Base-by-base conservation (phyloP, 2,113 vertebrate genomes). In the Syngnathus scovelli region DNA sequence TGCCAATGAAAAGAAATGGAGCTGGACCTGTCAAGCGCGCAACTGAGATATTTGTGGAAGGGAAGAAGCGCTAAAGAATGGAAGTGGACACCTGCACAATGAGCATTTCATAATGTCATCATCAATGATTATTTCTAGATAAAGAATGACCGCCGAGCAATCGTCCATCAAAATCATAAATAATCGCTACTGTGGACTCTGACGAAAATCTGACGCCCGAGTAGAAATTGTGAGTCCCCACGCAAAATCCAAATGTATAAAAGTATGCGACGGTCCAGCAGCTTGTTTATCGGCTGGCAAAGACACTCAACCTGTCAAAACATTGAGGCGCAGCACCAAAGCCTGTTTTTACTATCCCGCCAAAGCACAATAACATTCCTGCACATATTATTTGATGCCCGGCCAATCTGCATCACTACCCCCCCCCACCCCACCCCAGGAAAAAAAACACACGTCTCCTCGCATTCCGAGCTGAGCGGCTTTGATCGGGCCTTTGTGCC, bases 1-100 rank as follows among this genome's bases (percentile, higher is more conserved):
- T 70, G 75, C 70, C 49, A 11, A 72, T 84, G 79, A 86, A 39
- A 86, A 82, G 68, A 71, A 83, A 81, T 78, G 74, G 80, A 78
- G 86, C 83, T 80, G 77, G 71, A 78, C 76, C 76, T 86, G 87
- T 85, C 85, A 87, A 23, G 73, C 69, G 68, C 75, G 70, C 77
- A 87, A 87, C 83, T 83, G 86, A 87, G 80, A 88, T 83, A 84
- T 85, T 86, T 85, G 74, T 78, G 76, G 78, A 3, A 77, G 78
- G 78, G 3, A 56, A 43, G 21, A 62, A 76, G 27, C n/a, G 71
- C 19, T 55, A 75, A 71, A n/a, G 59, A 43, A 61, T 41, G 36
- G 33, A 11, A 39, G 5, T 3, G 6, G 1, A 36, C 23, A 36
- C 27, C 13, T 11, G 27, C 55, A 58, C 27, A 33, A 36, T 13